These are phyloP conservation scores for Teleogryllus oceanicus DNA, from an alignment of 2,888 invertebrate genomes.

Conservation along the genomic window DNA sequence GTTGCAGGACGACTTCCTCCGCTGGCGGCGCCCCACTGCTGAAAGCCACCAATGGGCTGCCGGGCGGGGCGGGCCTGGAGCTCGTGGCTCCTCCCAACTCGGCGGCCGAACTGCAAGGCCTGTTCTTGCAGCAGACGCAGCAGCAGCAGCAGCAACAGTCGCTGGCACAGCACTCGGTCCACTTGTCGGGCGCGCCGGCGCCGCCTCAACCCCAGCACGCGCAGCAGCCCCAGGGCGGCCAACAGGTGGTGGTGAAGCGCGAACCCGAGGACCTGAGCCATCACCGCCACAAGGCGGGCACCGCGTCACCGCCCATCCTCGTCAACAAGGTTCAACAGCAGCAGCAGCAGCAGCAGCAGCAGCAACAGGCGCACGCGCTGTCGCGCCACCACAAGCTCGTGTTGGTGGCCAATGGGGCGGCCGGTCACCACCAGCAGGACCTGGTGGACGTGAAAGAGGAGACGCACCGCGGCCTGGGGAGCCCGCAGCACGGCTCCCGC, in stretches of 20 bases:
- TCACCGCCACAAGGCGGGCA: conserved; percentile 59
- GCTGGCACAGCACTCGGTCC: conserved; percentile 44
- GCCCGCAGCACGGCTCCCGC: conserved; percentile 65
- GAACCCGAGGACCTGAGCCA: conserved; percentile 78
- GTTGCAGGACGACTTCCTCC: conserved; percentile 39
- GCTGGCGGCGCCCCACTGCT: conserved; percentile 53
- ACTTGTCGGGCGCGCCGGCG: conserved; percentile 66
- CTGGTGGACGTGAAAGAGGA: conserved; percentile 54
- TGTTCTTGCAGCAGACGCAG: conserved; percentile 48
- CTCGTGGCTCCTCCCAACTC: conserved; percentile 52
- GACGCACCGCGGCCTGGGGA: conserved; percentile 55
- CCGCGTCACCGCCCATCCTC: conserved; percentile 49
- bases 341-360: conserved; percentile 50
- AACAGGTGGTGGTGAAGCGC: conserved; percentile 63
- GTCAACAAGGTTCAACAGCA: conserved; percentile 45
- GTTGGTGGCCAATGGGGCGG: conserved; percentile 48
- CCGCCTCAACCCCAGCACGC: conserved; percentile 20
- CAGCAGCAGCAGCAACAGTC: conserved; percentile 29
- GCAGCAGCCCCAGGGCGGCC: conserved; percentile 33
- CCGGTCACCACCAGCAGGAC: conserved; percentile 47
- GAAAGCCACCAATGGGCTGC: conserved; percentile 67
- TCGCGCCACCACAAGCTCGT: conserved; percentile 54
- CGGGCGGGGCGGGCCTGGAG: conserved; percentile 46
- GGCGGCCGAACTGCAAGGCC: conserved; percentile 56
- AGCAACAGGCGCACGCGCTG: conserved; percentile 47